Evolutionary conservation across 64 coral and sea anemone species (phyloP).

Genomic region (Stichodactyla mertensii): DNA sequence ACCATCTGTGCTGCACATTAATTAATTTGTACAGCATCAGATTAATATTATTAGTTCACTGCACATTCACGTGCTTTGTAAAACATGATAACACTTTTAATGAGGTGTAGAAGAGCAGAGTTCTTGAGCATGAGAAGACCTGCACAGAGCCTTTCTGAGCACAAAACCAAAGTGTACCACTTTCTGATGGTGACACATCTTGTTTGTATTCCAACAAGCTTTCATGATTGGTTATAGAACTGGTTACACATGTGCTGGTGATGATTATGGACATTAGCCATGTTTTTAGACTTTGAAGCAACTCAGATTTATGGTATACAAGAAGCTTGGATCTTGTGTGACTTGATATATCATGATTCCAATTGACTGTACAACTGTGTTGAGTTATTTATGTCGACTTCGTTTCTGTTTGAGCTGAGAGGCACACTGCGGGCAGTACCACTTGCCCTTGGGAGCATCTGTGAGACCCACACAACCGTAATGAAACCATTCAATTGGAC

Average conservation of each 20-base stretch:
- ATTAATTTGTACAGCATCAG: not conserved
- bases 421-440: conserved; percentile 92
- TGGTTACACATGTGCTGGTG: too few relatives aligned
- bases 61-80: not conserved
- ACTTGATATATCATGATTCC: not conserved
- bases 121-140: too few relatives aligned
- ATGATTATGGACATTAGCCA: not conserved
- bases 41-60: not conserved
- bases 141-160: too few relatives aligned
- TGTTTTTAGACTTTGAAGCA: not conserved
- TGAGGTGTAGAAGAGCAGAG: not conserved
- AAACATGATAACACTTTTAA: not conserved
- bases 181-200: too few relatives aligned
- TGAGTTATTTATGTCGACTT: conserved; percentile 61
- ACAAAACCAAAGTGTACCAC: too few relatives aligned
- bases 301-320: not conserved
- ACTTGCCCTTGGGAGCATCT: conserved; percentile 94
- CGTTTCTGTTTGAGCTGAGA: conserved; percentile 74
- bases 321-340: not conserved
- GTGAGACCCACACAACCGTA: conserved; percentile 92
- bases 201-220: too few relatives aligned
- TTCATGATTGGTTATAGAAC: too few relatives aligned
- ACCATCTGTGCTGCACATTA: not conserved
- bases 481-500: conserved; percentile 93
- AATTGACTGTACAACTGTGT: not conserved